Evolutionary conservation across 1,140 invertebrate genomes (phyloP).

Genomic region (Diabrotica undecimpunctata): DNA sequence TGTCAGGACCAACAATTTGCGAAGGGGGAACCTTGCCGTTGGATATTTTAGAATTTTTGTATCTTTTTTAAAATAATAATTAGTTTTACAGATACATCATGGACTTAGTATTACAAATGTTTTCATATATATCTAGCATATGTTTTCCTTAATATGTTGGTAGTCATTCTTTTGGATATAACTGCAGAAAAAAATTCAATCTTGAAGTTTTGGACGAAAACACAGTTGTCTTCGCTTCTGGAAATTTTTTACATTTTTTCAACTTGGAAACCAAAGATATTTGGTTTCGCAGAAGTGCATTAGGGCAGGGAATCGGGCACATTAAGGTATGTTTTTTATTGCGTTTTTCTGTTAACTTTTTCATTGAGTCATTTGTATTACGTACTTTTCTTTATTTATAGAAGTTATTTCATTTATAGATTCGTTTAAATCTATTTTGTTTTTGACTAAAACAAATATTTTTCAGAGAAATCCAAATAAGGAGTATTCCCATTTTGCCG

Average conservation of each 20-base stretch:
- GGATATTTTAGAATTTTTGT: slow-evolving; percentile 46
- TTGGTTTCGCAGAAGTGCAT: slow-evolving; percentile 66
- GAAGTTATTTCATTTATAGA: no score
- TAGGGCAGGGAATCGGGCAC: slow-evolving; percentile 74
- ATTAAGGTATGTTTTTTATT: slow-evolving; percentile 57
- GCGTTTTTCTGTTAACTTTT: not conserved
- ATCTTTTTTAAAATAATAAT: slow-evolving; percentile 31
- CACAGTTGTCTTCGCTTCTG: slow-evolving; percentile 73
- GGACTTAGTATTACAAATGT: no score
- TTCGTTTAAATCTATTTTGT: no score
- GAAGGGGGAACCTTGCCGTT: slow-evolving; percentile 37
- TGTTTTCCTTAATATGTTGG: slow-evolving; percentile 16
- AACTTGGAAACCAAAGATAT: slow-evolving; percentile 62
- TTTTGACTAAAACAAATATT: slow-evolving; percentile 1
- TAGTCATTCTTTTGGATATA: slow-evolving; percentile 84
- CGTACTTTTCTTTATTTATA: no score
- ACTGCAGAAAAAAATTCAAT: slow-evolving; percentile 77
- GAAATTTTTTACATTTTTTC: slow-evolving; percentile 76
- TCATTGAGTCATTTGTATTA: not conserved
- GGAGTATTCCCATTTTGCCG: slow-evolving; percentile 65
- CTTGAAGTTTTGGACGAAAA: slow-evolving; percentile 68
- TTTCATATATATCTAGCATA: no score
- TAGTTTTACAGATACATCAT: not conserved
- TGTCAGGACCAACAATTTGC: slow-evolving; percentile 40
- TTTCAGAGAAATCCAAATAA: slow-evolving; percentile 68